Evolutionary conservation across 2,888 invertebrate species (phyloP), one percentile per base, ranked within the genome.

Genomic region (Cybosia mesomella): DNA sequence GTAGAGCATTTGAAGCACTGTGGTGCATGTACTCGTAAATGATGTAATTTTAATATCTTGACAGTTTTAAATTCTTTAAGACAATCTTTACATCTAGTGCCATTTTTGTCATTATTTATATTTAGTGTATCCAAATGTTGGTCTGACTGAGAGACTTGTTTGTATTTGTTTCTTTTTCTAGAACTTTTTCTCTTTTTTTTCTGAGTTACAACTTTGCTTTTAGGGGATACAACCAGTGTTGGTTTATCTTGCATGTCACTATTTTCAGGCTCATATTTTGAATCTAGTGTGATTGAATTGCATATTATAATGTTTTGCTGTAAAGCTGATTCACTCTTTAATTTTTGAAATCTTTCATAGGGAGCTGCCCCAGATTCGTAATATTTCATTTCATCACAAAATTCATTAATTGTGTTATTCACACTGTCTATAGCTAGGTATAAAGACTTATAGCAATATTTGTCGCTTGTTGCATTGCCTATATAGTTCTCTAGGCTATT

Each of bases 11-110:
- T 77, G 54, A 78, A 78, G 13, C 70, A 60, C 73, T 86, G 88
- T 9, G 88, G 85, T 24, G 83, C 84, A 80, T 88, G 87, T 0
- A 81, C 66, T 69, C 80, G 74, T 1, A 76, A 53, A 62, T 80
- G 81, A 73, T 88, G 87, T 7, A 75, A 70, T 70, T 79, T 84
- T 13, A 88, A 61, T 59, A 80, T 80, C 7, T 72, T 65, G 0
- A 55, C 39, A 36, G 74, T 75, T 10, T 72, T 55, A 67, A 76
- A 87, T 8, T 15, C 53, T 72, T 81, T 83, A 0, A 71, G 63
- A 62, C 88, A 88, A 18, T 11, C 36, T 55, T 82, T 83, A 59
- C 87, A 87, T 65, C 79, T 83, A 8, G 66, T 63, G 66, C 69
- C 53, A 34, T 67, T 68, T n/a, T 54, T 13, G 7, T 80, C 62